Conservation (phyloP, 2,888 invertebrate genomes). For the Mechanitis messenoides region DNA sequence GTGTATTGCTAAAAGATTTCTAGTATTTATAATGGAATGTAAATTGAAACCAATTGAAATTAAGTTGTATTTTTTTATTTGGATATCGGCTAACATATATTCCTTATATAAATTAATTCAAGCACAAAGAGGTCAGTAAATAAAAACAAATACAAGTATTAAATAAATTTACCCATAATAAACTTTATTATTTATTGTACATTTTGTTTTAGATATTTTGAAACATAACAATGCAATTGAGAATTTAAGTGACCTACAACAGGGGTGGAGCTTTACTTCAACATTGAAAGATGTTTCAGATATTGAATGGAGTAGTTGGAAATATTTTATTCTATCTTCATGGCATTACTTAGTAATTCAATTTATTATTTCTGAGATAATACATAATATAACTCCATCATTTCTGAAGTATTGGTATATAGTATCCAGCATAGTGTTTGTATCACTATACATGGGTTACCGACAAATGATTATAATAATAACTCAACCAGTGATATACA, state of each 20-base stretch:
- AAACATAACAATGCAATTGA: slow-evolving; percentile 37
- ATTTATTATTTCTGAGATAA: slow-evolving; percentile 70
- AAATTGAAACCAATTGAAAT: slow-evolving; percentile 55
- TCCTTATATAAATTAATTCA: slow-evolving; percentile 73
- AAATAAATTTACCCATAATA: not conserved
- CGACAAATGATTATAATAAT: slow-evolving; percentile 69
- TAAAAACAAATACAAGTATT: not conserved
- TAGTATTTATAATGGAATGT: slow-evolving; percentile 40
- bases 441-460: slow-evolving; percentile 64
- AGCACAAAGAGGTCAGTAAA: slow-evolving; percentile 67
- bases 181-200: not conserved
- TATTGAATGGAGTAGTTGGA: slow-evolving; percentile 83
- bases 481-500: slow-evolving; percentile 76
- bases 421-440: slow-evolving; percentile 65
- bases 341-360: slow-evolving; percentile 77
- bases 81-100: slow-evolving; percentile 75
- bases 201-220: slow-evolving; percentile 51
- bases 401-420: slow-evolving; percentile 75
- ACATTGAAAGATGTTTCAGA: slow-evolving; percentile 81
- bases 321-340: slow-evolving; percentile 68
- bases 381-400: slow-evolving; percentile 46
- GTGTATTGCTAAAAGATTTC: not conserved
- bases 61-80: slow-evolving; percentile 65
- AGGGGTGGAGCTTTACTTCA: slow-evolving; percentile 75
- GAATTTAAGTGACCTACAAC: slow-evolving; percentile 65